A percentile compares a stretch with the other conserved stretches of the same genome.
phyloP scores from a whole-genome alignment of 2,113 vertebrate genomes.

The Xiphias gladius region DNA sequence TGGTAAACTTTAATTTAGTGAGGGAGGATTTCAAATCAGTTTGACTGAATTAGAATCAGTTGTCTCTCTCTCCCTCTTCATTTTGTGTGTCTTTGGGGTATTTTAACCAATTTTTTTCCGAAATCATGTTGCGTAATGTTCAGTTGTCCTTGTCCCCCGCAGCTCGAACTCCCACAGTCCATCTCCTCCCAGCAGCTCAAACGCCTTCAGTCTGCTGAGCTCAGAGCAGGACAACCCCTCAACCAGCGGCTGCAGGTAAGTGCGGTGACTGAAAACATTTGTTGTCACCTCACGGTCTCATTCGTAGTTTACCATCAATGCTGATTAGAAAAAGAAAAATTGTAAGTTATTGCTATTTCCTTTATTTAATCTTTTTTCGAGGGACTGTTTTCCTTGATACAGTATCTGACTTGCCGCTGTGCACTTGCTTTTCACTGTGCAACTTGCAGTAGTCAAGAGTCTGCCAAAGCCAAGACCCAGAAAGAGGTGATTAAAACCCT shows the following conservation, averaged over 20 bases:
- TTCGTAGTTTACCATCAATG: background rate
- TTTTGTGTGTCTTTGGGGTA: background rate
- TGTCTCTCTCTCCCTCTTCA: background rate
- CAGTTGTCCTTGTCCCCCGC: conserved; percentile 13
- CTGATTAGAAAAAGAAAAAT: background rate
- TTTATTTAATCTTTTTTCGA: background rate
- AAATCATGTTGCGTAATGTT: background rate
- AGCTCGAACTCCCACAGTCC: conserved; percentile 87
- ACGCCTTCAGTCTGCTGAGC: conserved; percentile 90
- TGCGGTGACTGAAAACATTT: background rate
- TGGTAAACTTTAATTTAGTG: background rate
- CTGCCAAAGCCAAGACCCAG: conserved; percentile 92
- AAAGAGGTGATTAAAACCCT: conserved; percentile 92
- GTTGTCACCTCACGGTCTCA: background rate
- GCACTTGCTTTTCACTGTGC: conserved; percentile 26
- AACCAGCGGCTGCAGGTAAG: conserved; percentile 92
- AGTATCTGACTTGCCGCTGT: conserved; percentile 30
- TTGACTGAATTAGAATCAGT: background rate
- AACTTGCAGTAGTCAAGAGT: conserved; percentile 89
- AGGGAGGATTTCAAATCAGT: background rate
- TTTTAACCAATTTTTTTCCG: background rate
- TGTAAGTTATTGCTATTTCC: background rate
- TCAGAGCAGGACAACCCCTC: conserved; percentile 91
- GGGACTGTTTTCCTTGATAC: background rate
- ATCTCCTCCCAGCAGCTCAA: conserved; percentile 86